Percentiles rank a stretch among this genome's conserved stretches.
These are phyloP conservation scores for Drosophila ogumai DNA, from an alignment of 1,140 invertebrate genomes.

Conservation along the genomic window DNA sequence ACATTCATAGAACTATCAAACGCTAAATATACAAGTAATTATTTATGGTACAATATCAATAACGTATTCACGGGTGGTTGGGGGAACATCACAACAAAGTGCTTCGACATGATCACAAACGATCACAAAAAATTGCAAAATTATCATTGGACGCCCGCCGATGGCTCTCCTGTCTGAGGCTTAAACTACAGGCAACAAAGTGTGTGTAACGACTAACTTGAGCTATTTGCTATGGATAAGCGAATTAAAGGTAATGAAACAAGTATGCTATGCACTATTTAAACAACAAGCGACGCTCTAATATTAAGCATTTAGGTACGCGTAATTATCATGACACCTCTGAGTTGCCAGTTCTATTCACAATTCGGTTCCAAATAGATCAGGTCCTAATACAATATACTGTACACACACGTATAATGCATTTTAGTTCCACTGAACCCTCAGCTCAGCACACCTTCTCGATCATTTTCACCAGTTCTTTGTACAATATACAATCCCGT, in stretches of 20 bases:
- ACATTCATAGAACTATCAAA: constrained; percentile 27
- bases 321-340: constrained; percentile 61
- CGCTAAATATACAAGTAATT: constrained; percentile 10
- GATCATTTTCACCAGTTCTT: constrained; percentile 87
- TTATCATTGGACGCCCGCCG: constrained; percentile 46
- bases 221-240: constrained; percentile 27
- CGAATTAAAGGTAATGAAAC: constrained; percentile 24
- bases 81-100: constrained; percentile 50
- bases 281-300: constrained; percentile 38
- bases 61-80: constrained; percentile 24
- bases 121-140: constrained; percentile 51
- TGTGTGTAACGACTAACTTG: constrained; percentile 24
- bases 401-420: constrained; percentile 10
- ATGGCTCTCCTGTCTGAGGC: constrained; percentile 41
- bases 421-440: constrained; percentile 1
- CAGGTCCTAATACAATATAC: constrained; percentile 48
- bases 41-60: constrained; percentile 38
- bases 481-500: constrained; percentile 88
- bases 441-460: constrained; percentile 80
- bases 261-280: constrained; percentile 63
- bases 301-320: constrained; percentile 60
- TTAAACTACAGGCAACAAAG: constrained; percentile 45
- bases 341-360: constrained; percentile 64
- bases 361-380: constrained; percentile 63
- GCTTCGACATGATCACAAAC: constrained; percentile 45